Evolutionary conservation across 2,113 vertebrate genomes (phyloP), one percentile per base, ranked within the genome.

Genomic region (Burhinus oedicnemus): DNA sequence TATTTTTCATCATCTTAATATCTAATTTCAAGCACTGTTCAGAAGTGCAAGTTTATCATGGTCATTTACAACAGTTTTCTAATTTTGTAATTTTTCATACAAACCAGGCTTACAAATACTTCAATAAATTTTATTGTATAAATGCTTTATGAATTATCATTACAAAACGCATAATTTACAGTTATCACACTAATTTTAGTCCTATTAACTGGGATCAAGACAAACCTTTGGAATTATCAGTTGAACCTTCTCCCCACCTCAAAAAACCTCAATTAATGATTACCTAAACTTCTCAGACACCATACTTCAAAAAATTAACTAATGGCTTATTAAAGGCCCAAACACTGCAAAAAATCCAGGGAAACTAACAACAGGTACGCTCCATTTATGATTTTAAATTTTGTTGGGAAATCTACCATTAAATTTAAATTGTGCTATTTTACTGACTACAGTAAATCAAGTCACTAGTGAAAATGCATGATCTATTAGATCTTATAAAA

Each of bases 121-220:
- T 87, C 34, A 52, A 68, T 90, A 90, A 27, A 76, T 68, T 87
- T 92, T 88, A 78, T 3, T 69, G 21, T 87, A 97, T 89, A 97
- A 96, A 95, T 88, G 84, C 44, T 91, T 89, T 78, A 86, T 11
- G 86, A 55, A 84, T 89, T 83, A 93, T 92, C 29, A 79, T 96
- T 89, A 97, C 52, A 95, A 97, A 95, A 96, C 6, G 18, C 66
- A 74, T 51, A 47, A 91, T 93, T 90, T 75, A 94, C 65, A 95
- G 44, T 60, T 55, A 76, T 25, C 36, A 22, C 65, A 38, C 61
- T 85, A 51, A 60, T 80, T 89, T 77, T 68, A 89, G 83, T 88
- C 42, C 45, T 89, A 44, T 74, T 83, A 86, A 68, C n/a, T 1
- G 23, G 22, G 34, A 94, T 84, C 72, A 70, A 49, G 47, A 86